Evolutionary conservation across 1,140 invertebrate genomes (phyloP).

Genomic region (Colletes gigas): DNA sequence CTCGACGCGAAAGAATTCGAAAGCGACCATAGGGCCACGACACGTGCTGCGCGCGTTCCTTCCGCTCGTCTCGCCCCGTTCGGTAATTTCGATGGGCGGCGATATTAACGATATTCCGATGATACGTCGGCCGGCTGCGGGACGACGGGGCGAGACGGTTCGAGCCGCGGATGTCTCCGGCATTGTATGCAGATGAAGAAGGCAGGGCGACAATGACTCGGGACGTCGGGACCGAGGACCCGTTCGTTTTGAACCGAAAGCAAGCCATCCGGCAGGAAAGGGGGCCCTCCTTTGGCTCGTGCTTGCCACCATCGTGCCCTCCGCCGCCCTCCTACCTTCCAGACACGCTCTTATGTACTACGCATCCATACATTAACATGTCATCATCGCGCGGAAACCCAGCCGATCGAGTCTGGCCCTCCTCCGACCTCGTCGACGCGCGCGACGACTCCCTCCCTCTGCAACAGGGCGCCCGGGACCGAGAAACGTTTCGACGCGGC

Average conservation of each 20-base stretch:
- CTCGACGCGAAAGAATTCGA: neutral
- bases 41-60: constrained; percentile 43
- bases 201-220: constrained; percentile 80
- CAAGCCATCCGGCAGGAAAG: constrained; percentile 54
- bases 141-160: constrained; percentile 9
- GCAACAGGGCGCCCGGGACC: neutral
- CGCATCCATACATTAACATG: constrained; percentile 78
- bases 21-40: neutral
- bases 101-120: constrained; percentile 74
- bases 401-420: constrained; percentile 49
- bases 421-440: neutral
- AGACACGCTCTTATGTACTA: constrained; percentile 71
- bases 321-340: constrained; percentile 38
- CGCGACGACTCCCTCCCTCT: neutral
- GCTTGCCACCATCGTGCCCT: constrained; percentile 58
- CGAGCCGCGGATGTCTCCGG: constrained; percentile 71
- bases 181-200: constrained; percentile 81
- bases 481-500: neutral
- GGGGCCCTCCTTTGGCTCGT: constrained; percentile 69
- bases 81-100: constrained; percentile 76
- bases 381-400: constrained; percentile 71
- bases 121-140: constrained; percentile 57
- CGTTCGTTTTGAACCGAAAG: constrained; percentile 62
- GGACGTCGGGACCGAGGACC: constrained; percentile 62
- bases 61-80: constrained; percentile 34